Base-by-base conservation (phyloP, 2,113 vertebrate species). In the Suricata suricatta region DNA sequence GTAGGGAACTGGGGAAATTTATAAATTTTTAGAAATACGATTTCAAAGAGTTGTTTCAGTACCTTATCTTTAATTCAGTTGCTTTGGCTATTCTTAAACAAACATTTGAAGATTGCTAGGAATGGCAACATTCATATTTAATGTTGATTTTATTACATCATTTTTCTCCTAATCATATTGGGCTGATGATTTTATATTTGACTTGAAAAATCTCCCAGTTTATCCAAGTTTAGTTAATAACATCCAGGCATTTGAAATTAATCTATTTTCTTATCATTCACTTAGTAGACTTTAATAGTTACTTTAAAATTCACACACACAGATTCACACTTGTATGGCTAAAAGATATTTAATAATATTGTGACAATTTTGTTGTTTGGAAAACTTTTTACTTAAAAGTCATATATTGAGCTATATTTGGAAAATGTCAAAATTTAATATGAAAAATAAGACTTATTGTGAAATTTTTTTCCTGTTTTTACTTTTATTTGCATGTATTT, bases 141-240 rank as follows among this genome's bases (percentile, higher is more conserved):
- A 97, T 66, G 90, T 97, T 98, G 54, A 85, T 94, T 96, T 93
- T 76, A 97, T 97, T 84, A 95, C 81, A 82, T 97, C 83, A 96
- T 85, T 97, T 86, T 96, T 81, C 71, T 95, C 71, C 80, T 96
- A 93, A 97, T 97, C 85, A 96, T 95, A 50, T 92, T 90, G 27
- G 64, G 52, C 66, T 95, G 54, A 97, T 97, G 80, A 96, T 93
- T 98, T 97, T 66, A 96, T 96, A 96, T 96, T 98, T 96, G 31
- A 93, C 94, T 95, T 95, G 90, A 93, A 88, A 87, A 95, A 90
- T 52, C 15, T 5, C 0, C n/a, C 3, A 25, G 31, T 44, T 90
- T 50, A 69, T 94, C 69, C 31, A 88, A 88, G 60, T 95, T 90
- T 95, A 96, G 83, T 94, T 97, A 97, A 96, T 93, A 94, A 72